phyloP scores from a whole-genome alignment of 2,113 vertebrate genomes.

The Deroptyus accipitrinus region DNA sequence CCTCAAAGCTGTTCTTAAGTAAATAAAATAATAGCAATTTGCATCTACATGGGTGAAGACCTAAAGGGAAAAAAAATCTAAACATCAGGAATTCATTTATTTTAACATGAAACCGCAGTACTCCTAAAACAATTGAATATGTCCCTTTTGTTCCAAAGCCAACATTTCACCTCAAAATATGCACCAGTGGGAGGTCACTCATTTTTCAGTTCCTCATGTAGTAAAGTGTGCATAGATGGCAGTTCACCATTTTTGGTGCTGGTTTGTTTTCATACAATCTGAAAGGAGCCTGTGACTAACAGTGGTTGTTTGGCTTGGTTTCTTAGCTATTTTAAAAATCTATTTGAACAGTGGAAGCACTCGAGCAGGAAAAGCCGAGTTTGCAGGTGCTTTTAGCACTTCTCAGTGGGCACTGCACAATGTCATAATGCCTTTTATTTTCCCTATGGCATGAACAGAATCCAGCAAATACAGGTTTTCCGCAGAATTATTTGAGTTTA shows the following conservation, averaged over 20 bases:
- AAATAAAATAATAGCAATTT: not conserved
- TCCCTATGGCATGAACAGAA: not conserved
- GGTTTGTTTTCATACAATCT: slow-evolving; percentile 28
- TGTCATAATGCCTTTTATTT: not conserved
- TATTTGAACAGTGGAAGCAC: not conserved
- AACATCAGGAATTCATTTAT: not conserved
- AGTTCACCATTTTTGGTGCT: not conserved
- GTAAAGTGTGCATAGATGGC: not conserved
- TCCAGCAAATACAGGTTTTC: not conserved
- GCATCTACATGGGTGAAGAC: rapidly evolving
- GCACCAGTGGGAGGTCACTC: not conserved
- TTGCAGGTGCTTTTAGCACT: slow-evolving; percentile 3
- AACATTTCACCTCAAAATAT: not conserved
- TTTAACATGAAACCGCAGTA: not conserved
- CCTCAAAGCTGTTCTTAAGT: not conserved
- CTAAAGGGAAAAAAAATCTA: not conserved
- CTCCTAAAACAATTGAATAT: not conserved
- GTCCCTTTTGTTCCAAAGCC: not conserved
- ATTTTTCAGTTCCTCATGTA: not conserved
- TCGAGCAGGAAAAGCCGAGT: not conserved
- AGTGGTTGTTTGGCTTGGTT: not conserved
- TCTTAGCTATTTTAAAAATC: not conserved
- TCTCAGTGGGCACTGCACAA: not conserved
- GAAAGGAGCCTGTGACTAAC: slow-evolving; percentile 27
- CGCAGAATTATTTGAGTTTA: not conserved